phyloP scores from a whole-genome alignment of 2,888 invertebrate species.

The Poecilus cupreus region DNA sequence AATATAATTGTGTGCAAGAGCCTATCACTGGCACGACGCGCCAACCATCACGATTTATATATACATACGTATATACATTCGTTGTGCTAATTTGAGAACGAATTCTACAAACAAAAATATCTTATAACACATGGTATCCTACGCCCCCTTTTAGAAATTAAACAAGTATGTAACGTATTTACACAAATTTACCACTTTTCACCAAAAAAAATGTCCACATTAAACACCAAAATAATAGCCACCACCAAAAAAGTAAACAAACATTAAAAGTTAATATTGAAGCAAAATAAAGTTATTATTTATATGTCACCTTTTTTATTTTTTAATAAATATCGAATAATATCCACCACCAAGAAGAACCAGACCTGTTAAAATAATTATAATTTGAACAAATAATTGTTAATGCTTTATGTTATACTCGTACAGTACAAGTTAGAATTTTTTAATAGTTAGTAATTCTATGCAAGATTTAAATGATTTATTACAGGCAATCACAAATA shows the following conservation, averaged over 20 bases:
- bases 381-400: too few species aligned
- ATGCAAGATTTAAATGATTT: too few species aligned
- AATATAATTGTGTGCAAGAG: constrained; percentile 46
- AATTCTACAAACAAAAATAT: constrained; percentile 48
- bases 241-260: not conserved
- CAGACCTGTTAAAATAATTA: too few species aligned
- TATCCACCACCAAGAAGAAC: too few species aligned
- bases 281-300: too few species aligned
- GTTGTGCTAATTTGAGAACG: constrained; percentile 34
- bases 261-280: not conserved
- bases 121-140: constrained; percentile 42
- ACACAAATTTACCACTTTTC: not conserved
- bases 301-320: too few species aligned
- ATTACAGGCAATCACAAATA: not conserved
- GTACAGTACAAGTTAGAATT: too few species aligned
- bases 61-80: constrained; percentile 41
- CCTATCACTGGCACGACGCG: constrained; percentile 38
- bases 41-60: constrained; percentile 26
- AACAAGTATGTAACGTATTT: not conserved
- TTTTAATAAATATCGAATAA: too few species aligned
- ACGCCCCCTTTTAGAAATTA: constrained; percentile 39
- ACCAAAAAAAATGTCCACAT: not conserved
- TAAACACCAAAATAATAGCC: not conserved
- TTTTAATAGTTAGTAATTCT: too few species aligned
- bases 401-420: too few species aligned